phyloP scores from a whole-genome alignment of 2,797 vertebrate species.

The Gouania willdenowi region DNA sequence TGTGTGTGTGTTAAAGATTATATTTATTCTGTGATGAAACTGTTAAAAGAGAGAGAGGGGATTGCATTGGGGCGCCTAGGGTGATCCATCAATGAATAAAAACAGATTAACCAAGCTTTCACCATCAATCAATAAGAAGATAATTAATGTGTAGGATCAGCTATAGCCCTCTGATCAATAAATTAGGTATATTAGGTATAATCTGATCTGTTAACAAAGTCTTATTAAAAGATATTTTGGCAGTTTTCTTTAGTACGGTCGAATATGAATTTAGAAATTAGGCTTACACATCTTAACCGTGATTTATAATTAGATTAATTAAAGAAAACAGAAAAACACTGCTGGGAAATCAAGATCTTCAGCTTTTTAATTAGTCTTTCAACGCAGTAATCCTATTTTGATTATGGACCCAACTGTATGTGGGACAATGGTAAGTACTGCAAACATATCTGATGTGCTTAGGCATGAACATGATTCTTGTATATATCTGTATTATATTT shows the following conservation, averaged over 20 bases:
- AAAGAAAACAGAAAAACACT: conserved; percentile 49
- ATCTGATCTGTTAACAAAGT: conserved; percentile 19
- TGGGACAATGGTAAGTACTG: conserved; percentile 19
- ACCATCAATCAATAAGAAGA: conserved; percentile 52
- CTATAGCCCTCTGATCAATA: conserved; percentile 24
- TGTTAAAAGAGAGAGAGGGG: not conserved
- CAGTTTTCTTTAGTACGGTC: conserved; percentile 39
- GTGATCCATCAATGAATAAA: conserved; percentile 44
- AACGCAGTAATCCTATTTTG: conserved; percentile 45
- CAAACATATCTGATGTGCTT: conserved; percentile 54
- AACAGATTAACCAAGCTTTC: conserved; percentile 45
- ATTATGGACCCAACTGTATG: conserved; percentile 33
- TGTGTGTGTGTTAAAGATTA: conserved; percentile 42
- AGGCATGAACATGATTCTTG: conserved; percentile 36
- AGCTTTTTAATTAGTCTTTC: conserved; percentile 58
- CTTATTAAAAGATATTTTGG: conserved; percentile 18
- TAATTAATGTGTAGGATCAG: conserved; percentile 50
- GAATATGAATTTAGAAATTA: conserved; percentile 40
- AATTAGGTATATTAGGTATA: conserved; percentile 50
- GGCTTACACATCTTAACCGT: conserved; percentile 34
- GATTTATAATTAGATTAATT: conserved; percentile 62
- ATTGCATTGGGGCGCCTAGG: conserved; percentile 35
- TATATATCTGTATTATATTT: too few relatives aligned
- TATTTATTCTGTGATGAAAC: conserved; percentile 65
- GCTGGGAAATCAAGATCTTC: conserved; percentile 47